These are phyloP conservation scores for Myotis planiceps DNA, from an alignment of 2,797 vertebrate genomes.

Conservation along the genomic window DNA sequence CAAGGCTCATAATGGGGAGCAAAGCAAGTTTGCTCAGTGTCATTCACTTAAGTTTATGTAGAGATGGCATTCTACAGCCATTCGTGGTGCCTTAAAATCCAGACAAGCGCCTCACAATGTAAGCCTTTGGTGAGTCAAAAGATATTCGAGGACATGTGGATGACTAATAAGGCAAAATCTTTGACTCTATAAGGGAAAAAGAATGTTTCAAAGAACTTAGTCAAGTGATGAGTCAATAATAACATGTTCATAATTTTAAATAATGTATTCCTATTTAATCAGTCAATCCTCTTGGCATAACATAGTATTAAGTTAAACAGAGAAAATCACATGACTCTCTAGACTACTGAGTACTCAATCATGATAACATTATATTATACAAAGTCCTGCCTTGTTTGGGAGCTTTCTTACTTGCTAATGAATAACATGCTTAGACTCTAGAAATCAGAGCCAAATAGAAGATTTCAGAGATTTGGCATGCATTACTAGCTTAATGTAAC, in stretches of 20 bases:
- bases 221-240: neutral
- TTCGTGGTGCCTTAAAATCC: neutral
- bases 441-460: slow-evolving; percentile 31
- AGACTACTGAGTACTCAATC: neutral
- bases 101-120: neutral
- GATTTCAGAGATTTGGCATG: slow-evolving; percentile 39
- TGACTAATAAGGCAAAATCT: neutral
- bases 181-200: neutral
- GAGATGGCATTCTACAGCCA: neutral
- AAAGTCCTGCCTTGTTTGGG: neutral
- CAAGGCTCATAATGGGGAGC: neutral
- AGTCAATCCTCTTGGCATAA: neutral
- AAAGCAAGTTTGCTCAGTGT: neutral
- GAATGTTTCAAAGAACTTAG: neutral
- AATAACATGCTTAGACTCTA: slow-evolving; percentile 7
- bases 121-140: neutral
- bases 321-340: neutral
- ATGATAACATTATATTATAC: neutral
- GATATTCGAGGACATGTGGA: neutral
- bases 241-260: neutral
- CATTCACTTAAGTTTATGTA: neutral
- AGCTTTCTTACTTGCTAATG: slow-evolving; percentile 7
- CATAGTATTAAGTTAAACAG: neutral
- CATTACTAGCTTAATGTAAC: slow-evolving; percentile 40
- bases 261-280: neutral